Conservation (phyloP, 2,113 vertebrate genomes). For the Centropristis striata region DNA sequence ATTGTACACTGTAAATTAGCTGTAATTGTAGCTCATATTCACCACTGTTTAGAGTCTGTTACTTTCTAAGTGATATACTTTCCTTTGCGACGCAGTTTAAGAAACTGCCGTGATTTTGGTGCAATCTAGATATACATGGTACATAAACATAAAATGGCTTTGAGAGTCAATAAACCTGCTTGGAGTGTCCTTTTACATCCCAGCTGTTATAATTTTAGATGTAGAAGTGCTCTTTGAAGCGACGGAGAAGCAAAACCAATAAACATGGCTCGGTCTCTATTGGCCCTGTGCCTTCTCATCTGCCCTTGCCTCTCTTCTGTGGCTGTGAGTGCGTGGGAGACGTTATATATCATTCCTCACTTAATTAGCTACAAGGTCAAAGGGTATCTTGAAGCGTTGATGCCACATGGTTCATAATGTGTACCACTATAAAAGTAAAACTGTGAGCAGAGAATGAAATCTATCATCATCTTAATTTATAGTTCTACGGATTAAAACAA, state of each 20-base stretch:
- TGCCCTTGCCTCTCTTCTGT: neutral
- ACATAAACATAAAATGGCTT: neutral
- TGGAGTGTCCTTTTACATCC: conserved; percentile 19
- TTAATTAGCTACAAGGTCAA: neutral
- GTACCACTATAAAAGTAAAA: neutral
- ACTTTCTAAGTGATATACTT: neutral
- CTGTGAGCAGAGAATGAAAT: neutral
- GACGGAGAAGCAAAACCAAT: conserved; percentile 4
- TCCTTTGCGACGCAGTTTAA: neutral
- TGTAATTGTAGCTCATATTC: neutral
- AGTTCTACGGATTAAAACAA: neutral
- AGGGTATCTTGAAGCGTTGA: neutral
- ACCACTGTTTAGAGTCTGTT: neutral
- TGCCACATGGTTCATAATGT: neutral
- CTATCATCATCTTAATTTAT: neutral
- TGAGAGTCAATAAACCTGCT: conserved; percentile 29
- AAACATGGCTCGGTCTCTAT: conserved; percentile 1
- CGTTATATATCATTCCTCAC: neutral
- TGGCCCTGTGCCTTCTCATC: neutral
- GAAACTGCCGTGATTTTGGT: neutral
- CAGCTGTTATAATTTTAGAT: conserved; percentile 2
- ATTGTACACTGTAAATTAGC: neutral
- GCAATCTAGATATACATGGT: neutral
- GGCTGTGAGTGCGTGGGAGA: neutral
- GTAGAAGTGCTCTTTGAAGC: conserved; percentile 14